Base-by-base conservation (phyloP, 2,113 vertebrate genomes). In the Chelonoidis abingdonii region DNA sequence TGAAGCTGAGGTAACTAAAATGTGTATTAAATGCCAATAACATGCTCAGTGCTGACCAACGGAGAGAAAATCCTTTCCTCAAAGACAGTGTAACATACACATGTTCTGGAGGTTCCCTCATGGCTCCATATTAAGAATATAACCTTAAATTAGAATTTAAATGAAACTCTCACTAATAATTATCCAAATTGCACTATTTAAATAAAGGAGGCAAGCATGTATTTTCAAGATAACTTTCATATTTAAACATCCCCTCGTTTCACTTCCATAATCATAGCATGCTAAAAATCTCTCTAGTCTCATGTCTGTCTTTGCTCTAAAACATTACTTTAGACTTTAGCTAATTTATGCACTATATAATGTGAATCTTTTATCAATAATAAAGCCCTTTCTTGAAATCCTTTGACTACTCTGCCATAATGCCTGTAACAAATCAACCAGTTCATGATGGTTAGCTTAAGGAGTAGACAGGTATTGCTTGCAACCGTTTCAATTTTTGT, bases 1-100 rank as follows among this genome's bases (percentile, higher is more conserved):
- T 38, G 99, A 99, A 98, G 99, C 99, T 89, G 99, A 99, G 99
- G 99, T 99, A 99, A 96, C 92, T 1, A 10, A 14, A 83, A 31
- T 25, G 27, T 14, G 1, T 76, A 83, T 57, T 35, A 78, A 90
- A 87, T 29, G 10, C 6, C 7, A n/a, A 0, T 31, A 53, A 35
- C 17, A 1, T 17, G 13, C 31, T 50, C 16, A 76, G 65, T 85
- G 27, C 52, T 78, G 69, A 44, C 22, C 53, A 59, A 2, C 44
- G n/a, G 19, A 21, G 90, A 87, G 41, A 2, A 25, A n/a, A 47
- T 19, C 88, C 8, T 52, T 79, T 47, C 52, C 84, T 59, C n/a
- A 75, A 83, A 72, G 65, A 29, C 9, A 83, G 72, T 75, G 27
- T 38, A 87, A 3, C 13, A 1, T 44, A 62, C 41, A 76, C 12